Evolutionary conservation across 2,797 vertebrate species (phyloP), one percentile per base, ranked within the genome.

Genomic region (Phrynocephalus guinanensis): DNA sequence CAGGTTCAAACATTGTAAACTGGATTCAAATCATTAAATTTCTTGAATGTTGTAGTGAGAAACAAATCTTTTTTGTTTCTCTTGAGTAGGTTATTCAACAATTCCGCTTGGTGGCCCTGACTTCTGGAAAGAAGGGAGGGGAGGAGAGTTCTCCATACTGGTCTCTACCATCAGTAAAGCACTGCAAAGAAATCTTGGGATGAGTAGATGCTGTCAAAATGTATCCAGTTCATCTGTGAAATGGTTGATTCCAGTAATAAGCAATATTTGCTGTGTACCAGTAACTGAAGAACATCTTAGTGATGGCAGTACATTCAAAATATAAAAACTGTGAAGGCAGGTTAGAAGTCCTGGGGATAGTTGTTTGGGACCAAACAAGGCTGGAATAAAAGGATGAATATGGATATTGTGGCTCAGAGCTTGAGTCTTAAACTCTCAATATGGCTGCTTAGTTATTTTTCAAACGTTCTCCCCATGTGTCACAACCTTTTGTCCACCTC

Each of bases 141-240:
- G 30, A 24, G 33, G 63, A 11, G 3, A 77, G 26, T 33, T 75
- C 28, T 52, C 28, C 9, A 8, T 30, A 44, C 22, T 71, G 73
- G 38, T 60, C 38, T 44, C 38, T 44, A 44, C 20, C n/a, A 33
- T 28, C 18, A 22, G 2, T 52, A 24, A 28, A 52, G 7, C 52
- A 3, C 76, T 79, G 30, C 26, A 13, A 24, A 68, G 11, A 79
- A 52, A 7, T 80, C 60, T 5, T 30, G 89, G 72, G 78, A 70
- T 8, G 83, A 50, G 13, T 63, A 72, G 78, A 24, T 84, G 84
- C 89, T 88, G 87, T 68, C 89, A 0, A 70, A 38, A 15, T 38
- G 22, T 93, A 75, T 82, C 60, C 88, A 80, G 79, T 28, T 44
- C 20, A 30, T 72, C 82, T 78, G 88, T 87, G 24, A 89, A 91